Evolutionary conservation across 1,140 invertebrate species (phyloP).

Genomic region (Brachionus paranguensis): DNA sequence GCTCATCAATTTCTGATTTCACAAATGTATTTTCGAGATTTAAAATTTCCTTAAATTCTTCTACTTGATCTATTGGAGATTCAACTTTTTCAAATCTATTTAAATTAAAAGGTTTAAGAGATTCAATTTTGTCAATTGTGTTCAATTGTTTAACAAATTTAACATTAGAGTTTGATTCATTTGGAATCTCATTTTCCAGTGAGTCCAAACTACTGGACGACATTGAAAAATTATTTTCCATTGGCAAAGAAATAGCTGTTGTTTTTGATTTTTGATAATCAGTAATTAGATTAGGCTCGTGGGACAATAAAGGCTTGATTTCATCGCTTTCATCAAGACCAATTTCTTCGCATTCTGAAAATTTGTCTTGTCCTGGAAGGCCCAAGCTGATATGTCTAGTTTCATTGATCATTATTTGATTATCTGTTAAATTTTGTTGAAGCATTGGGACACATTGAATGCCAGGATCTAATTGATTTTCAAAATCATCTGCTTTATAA

Average conservation of each 20-base stretch:
- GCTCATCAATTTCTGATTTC: not conserved
- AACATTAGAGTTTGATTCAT: not conserved
- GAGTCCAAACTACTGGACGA: conserved; percentile 1
- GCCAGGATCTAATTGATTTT: not conserved
- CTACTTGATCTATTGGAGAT: not conserved
- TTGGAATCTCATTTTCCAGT: not conserved
- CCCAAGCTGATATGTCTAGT: not conserved
- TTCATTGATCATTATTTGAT: not conserved
- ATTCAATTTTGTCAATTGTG: not conserved
- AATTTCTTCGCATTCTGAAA: not conserved
- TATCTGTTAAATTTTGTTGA: not conserved
- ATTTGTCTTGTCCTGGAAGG: not conserved
- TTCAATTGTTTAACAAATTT: not conserved
- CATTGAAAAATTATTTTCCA: not conserved
- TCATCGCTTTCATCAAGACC: not conserved
- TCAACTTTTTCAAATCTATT: not conserved
- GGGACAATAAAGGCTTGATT: not conserved
- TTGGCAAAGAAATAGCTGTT: not conserved
- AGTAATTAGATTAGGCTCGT: not conserved
- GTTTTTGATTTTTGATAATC: not conserved
- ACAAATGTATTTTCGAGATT: not conserved
- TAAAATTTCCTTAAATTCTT: not conserved
- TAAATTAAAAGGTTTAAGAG: not conserved
- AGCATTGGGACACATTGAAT: not conserved
- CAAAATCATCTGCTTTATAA: not conserved